Percentiles rank a stretch among this genome's conserved stretches.
phyloP scores from a whole-genome alignment of 2,797 vertebrate species.

The Danio jaintianensis region DNA sequence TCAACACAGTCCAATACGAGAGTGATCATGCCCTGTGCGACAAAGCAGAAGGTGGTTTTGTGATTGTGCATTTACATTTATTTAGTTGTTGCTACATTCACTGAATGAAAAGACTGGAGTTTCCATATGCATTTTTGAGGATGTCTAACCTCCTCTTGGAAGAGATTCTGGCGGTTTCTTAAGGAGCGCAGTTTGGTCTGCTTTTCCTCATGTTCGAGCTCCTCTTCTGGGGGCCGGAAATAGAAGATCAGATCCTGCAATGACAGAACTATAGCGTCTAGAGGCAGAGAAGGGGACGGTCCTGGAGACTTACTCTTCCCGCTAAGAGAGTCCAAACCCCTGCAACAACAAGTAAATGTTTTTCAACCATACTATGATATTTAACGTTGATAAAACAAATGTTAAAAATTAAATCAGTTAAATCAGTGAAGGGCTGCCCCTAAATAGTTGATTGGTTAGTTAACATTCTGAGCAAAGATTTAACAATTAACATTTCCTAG shows the following conservation, averaged over 20 bases:
- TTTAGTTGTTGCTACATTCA: not conserved
- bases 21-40: constrained; percentile 87
- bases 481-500: too few species aligned
- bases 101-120: not conserved
- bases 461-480: too few species aligned
- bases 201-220: constrained; percentile 92
- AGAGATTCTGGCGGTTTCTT: constrained; percentile 92
- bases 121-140: not conserved
- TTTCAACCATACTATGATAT: not conserved
- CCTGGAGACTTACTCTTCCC: constrained; percentile 86
- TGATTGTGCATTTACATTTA: too few species aligned
- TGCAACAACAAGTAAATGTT: constrained; percentile 57
- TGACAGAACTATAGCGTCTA: constrained; percentile 87
- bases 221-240: constrained; percentile 90
- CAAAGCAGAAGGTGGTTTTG: not conserved
- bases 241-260: constrained; percentile 94
- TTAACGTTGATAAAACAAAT: not conserved
- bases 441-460: too few species aligned
- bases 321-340: constrained; percentile 88
- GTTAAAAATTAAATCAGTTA: too few species aligned
- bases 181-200: constrained; percentile 93
- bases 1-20: constrained; percentile 93
- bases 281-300: constrained; percentile 79
- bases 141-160: constrained; percentile 88
- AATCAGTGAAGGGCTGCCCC: not conserved